Conservation (phyloP, 2,888 invertebrate species). For the Coenonympha arcania region DNA sequence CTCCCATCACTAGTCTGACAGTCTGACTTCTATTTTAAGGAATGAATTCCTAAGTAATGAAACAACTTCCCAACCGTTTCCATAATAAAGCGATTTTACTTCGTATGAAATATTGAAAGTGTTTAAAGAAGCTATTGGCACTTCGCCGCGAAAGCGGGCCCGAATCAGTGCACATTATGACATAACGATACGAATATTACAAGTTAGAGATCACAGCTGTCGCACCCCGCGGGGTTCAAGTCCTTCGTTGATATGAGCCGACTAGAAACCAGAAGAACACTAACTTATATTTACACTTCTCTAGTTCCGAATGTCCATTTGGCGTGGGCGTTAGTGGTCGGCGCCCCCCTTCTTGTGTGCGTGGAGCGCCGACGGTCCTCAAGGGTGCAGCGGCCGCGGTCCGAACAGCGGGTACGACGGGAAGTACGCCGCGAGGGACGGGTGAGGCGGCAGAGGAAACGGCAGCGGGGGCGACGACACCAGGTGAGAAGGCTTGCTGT, state of each 20-base stretch:
- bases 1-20: too few species aligned
- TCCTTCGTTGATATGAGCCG: conserved; percentile 70
- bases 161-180: conserved; percentile 57
- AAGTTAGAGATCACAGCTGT: conserved; percentile 72
- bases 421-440: conserved; percentile 87
- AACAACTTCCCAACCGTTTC: too few species aligned
- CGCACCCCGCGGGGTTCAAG: conserved; percentile 54
- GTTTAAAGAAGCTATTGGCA: too few species aligned
- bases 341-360: conserved; percentile 77
- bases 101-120: too few species aligned
- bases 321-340: conserved; percentile 69
- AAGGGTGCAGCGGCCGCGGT: conserved; percentile 79
- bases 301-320: conserved; percentile 62
- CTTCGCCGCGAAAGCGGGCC: conserved; percentile 43
- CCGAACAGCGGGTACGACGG: conserved; percentile 92
- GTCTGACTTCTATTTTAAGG: too few species aligned
- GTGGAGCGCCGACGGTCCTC: conserved; percentile 84
- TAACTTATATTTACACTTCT: conserved; percentile 64
- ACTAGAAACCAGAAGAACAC: conserved; percentile 59
- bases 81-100: too few species aligned
- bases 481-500: conserved; percentile 85
- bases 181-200: conserved; percentile 61
- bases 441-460: conserved; percentile 80
- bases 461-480: conserved; percentile 80
- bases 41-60: too few species aligned